Percentiles rank a stretch among this genome's conserved stretches.
Evolutionary conservation across 2,113 vertebrate species (phyloP).

Genomic region (Stigmatopora argus): DNA sequence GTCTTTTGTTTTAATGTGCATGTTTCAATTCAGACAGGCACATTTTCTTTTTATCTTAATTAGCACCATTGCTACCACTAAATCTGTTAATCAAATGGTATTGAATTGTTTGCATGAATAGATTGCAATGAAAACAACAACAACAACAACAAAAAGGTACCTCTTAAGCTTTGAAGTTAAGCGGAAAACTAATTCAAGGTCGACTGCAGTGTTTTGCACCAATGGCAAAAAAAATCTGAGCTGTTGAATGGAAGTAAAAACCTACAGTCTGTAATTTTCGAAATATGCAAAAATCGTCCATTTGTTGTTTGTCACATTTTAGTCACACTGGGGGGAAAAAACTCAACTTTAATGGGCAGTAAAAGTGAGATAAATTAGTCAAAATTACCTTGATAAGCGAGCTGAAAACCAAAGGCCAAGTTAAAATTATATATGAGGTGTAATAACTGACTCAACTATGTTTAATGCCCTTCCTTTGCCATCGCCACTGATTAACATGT

Average conservation of each 20-base stretch:
- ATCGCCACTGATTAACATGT: background rate
- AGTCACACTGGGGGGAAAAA: background rate
- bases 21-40: background rate
- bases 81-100: background rate
- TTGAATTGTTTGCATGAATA: background rate
- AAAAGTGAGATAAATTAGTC: background rate
- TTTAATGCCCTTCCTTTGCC: background rate
- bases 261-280: background rate
- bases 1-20: background rate
- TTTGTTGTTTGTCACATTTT: background rate
- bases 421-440: slow-evolving; percentile 29
- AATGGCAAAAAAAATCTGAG: background rate
- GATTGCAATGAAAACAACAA: background rate
- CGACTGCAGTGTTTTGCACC: background rate
- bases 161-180: background rate
- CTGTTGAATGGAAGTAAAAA: background rate
- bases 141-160: background rate
- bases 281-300: background rate
- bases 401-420: slow-evolving; percentile 24
- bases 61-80: background rate
- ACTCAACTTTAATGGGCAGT: background rate
- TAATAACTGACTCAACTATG: slow-evolving; percentile 7
- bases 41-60: background rate
- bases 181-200: background rate
- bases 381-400: background rate